Conservation (phyloP, 2,888 invertebrate genomes). For the Drosophila differens region DNA sequence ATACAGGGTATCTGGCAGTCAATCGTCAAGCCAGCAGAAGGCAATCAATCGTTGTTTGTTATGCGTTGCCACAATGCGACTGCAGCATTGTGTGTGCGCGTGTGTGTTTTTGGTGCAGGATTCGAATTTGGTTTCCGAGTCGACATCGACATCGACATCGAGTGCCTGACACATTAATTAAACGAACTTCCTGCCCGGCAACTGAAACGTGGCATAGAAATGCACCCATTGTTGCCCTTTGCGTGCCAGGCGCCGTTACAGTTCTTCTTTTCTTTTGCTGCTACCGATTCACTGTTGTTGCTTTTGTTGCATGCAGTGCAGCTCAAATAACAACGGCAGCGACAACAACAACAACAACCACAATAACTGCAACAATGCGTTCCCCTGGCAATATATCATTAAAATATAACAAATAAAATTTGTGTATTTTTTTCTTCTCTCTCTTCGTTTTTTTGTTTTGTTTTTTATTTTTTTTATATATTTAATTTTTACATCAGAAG, state of each 20-base stretch:
- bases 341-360: not conserved
- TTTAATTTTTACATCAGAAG: constrained; percentile 44
- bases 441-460: not conserved
- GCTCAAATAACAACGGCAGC: constrained; percentile 29
- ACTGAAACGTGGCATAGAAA: constrained; percentile 15
- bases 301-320: constrained; percentile 36
- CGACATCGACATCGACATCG: constrained; percentile 4
- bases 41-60: constrained; percentile 22
- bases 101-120: constrained; percentile 32
- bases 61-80: constrained; percentile 3
- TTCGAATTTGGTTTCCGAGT: constrained; percentile 22
- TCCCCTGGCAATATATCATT: constrained; percentile 53
- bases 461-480: not conserved
- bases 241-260: constrained; percentile 44
- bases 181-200: constrained; percentile 48
- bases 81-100: constrained; percentile 13
- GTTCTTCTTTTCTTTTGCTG: constrained; percentile 6
- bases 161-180: constrained; percentile 56
- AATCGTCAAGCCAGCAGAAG: not conserved
- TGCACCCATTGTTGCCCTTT: constrained; percentile 37
- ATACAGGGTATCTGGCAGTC: not conserved
- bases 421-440: not conserved
- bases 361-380: constrained; percentile 36
- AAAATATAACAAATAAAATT: constrained; percentile 48
- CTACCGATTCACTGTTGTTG: constrained; percentile 15